Evolutionary conservation across 2,888 invertebrate species (phyloP), one percentile per base, ranked within the genome.

Genomic region (Embidobia sp.): DNA sequence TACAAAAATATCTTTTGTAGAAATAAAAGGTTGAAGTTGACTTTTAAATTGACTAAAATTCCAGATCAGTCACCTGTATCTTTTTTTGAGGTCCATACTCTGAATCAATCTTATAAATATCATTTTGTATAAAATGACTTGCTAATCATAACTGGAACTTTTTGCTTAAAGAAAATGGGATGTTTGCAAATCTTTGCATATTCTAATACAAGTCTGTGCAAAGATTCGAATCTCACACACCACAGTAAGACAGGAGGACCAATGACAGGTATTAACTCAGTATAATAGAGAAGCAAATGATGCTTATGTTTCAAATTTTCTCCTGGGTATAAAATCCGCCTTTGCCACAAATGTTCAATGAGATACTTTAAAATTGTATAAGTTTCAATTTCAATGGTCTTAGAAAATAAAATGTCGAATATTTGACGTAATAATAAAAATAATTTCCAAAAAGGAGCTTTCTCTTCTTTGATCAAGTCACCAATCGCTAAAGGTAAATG

Each of bases 391-490:
- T 75, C 66, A 26, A 69, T n/a, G 7, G 46, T 63, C 48, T 64
- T 77, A 16, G 42, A 46, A 16, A 67, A 26, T 8, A 77, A 37
- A 11, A 70, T 59, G 26, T 78, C 76, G n/a, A 72, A 11, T 8
- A 78, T 49, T 53, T 78, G 35, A 11, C 64, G 33, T 11, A 78
- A 51, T 10, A 18, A n/a, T 7, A 77, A 11, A 19, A 77, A 77
- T 11, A 64, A 48, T 31, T 73, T 27, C 78, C 80, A 79, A 35
- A n/a, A n/a, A n/a, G n/a, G n/a, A n/a, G n/a, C n/a, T n/a, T n/a
- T n/a, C n/a, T n/a, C n/a, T n/a, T n/a, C n/a, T n/a, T n/a, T 16
- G 19, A 78, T 37, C n/a, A 73, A 18, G 42, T 75, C 66, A 15
- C 70, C 77, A 29, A 80, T 44, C 2, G 59, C 22, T 16, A 80